Percentiles rank a stretch among this genome's conserved stretches.
Evolutionary conservation across 2,888 invertebrate genomes (phyloP).

Genomic region (Cryptus armator): DNA sequence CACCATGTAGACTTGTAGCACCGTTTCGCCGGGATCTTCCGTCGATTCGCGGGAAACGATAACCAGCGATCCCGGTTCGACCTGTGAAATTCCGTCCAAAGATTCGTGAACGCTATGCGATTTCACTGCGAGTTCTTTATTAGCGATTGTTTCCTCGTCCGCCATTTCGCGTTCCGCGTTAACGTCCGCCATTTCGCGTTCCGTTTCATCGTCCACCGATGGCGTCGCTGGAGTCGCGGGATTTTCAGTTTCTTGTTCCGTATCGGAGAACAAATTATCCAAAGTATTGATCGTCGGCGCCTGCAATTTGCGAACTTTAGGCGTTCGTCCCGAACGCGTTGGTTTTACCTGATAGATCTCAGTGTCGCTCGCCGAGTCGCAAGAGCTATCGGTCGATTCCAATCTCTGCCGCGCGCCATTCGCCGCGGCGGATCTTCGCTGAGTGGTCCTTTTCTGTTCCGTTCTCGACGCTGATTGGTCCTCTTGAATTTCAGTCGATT

Average conservation of each 20-base stretch:
- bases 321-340: conserved; percentile 85
- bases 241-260: conserved; percentile 55
- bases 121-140: not conserved
- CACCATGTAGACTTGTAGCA: conserved; percentile 86
- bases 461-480: conserved; percentile 22
- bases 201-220: conserved; percentile 1
- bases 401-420: not conserved
- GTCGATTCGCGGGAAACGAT: conserved; percentile 85
- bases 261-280: conserved; percentile 68
- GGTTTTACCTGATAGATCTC: conserved; percentile 82
- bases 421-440: not conserved
- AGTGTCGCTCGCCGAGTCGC: conserved; percentile 68
- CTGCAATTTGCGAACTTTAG: conserved; percentile 81
- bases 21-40: conserved; percentile 83
- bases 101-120: conserved; percentile 69
- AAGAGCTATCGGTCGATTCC: conserved; percentile 18
- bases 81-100: conserved; percentile 77
- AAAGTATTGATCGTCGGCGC: conserved; percentile 75
- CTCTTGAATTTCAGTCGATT: conserved; percentile 48
- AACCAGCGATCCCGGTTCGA: conserved; percentile 86
- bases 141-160: not conserved
- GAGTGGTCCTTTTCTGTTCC: conserved; percentile 19
- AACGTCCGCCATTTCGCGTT: conserved; percentile 42
- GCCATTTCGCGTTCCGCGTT: conserved; percentile 43
- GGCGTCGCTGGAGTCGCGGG: not conserved